phyloP scores from a whole-genome alignment of 1,140 invertebrate genomes.

The Papilio helenus region DNA sequence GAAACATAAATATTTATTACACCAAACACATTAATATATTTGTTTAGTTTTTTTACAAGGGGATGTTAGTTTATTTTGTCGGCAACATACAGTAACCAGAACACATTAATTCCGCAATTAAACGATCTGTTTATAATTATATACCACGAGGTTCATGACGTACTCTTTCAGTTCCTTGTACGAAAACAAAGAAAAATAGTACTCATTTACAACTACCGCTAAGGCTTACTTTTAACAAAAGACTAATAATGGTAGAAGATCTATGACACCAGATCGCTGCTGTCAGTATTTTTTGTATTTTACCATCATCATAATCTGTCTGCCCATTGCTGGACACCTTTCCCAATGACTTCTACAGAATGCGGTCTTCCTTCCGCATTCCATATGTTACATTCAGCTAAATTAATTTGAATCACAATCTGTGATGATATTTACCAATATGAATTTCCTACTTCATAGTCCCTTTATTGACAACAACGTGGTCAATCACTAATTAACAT shows the following conservation, averaged over 20 bases:
- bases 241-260: neutral
- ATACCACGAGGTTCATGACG: neutral
- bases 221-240: neutral
- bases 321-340: no score
- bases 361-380: no score
- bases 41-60: neutral
- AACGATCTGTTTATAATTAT: constrained; percentile 16
- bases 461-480: no score
- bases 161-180: neutral
- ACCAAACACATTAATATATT: constrained; percentile 13
- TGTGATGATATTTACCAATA: no score
- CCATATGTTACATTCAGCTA: no score
- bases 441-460: no score
- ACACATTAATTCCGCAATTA: constrained; percentile 15
- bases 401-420: no score
- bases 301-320: no score
- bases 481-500: no score
- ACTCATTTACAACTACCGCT: neutral
- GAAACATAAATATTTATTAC: constrained; percentile 8
- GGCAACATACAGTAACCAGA: constrained; percentile 15
- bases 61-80: constrained; percentile 22
- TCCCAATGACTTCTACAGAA: no score
- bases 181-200: neutral
- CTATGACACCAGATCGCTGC: neutral
- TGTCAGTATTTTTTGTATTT: no score